Percentiles rank a stretch among this genome's conserved stretches.
phyloP scores from a whole-genome alignment of 2,113 vertebrate genomes.

The Sinocyclocheilus grahami region DNA sequence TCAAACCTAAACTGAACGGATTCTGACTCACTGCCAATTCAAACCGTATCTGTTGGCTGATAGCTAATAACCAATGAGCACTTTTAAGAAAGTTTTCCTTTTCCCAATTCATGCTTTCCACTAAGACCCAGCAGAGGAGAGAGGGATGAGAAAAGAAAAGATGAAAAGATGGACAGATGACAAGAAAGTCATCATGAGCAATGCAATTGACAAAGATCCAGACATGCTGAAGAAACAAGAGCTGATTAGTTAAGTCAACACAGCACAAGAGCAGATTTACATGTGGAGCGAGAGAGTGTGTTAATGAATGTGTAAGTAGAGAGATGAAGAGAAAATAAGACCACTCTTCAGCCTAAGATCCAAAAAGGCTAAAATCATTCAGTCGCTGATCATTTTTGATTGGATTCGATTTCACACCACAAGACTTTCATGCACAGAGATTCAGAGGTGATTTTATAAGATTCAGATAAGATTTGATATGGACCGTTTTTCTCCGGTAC shows the following conservation, averaged over 20 bases:
- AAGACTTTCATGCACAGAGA: constrained; percentile 51
- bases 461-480: constrained; percentile 40
- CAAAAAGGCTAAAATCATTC: not conserved
- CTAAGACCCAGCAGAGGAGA: constrained; percentile 58
- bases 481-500: constrained; percentile 77
- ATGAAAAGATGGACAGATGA: constrained; percentile 45
- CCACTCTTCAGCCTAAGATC: constrained; percentile 3
- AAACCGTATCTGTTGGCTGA: constrained; percentile 32
- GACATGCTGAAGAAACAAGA: constrained; percentile 24
- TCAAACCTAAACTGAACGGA: not conserved
- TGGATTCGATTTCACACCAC: constrained; percentile 10
- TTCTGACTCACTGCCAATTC: not conserved
- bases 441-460: constrained; percentile 58
- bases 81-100: constrained; percentile 1
- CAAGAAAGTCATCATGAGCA: constrained; percentile 23
- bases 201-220: constrained; percentile 18
- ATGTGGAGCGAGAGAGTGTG: not conserved
- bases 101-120: constrained; percentile 42
- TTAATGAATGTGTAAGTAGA: not conserved
- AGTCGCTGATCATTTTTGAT: constrained; percentile 6
- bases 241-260: not conserved
- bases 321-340: not conserved
- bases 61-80: constrained; percentile 24
- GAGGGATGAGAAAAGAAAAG: constrained; percentile 50
- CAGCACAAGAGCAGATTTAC: constrained; percentile 10